Conservation (phyloP, 2,113 vertebrate genomes). For the Rynchops niger region DNA sequence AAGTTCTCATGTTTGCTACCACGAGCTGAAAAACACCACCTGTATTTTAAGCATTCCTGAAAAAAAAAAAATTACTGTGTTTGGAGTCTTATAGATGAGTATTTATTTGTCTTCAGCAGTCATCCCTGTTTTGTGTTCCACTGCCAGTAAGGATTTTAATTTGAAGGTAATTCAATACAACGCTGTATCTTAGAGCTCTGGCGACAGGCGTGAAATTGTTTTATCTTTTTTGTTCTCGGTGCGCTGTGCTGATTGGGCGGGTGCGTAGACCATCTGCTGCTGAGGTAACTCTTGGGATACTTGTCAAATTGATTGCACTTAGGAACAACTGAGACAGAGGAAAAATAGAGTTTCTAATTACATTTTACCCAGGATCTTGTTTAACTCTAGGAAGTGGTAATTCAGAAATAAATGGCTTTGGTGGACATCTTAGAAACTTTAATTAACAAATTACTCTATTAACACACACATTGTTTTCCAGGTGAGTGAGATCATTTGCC, state of each 20-base stretch:
- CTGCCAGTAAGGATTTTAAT: not conserved
- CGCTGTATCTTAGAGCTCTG: not conserved
- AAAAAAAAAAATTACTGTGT: not conserved
- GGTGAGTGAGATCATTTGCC: conserved; percentile 59
- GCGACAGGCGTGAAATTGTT: conserved; percentile 56
- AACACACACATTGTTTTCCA: conserved; percentile 55
- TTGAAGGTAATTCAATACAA: conserved; percentile 59
- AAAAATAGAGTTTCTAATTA: conserved; percentile 52
- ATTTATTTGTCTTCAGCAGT: conserved; percentile 3
- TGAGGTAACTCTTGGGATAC: conserved; percentile 21
- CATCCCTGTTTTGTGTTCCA: not conserved
- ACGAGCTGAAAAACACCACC: not conserved
- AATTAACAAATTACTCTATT: conserved; percentile 71
- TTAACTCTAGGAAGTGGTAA: conserved; percentile 45
- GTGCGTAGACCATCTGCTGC: conserved; percentile 48
- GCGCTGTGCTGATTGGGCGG: conserved; percentile 10
- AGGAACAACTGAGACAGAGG: conserved; percentile 3
- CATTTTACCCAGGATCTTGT: conserved; percentile 20
- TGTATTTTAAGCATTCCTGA: not conserved
- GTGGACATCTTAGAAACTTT: conserved; percentile 57
- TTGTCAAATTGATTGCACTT: conserved; percentile 58
- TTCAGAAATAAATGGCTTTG: conserved; percentile 60
- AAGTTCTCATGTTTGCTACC: not conserved
- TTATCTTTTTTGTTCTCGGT: conserved; percentile 19
- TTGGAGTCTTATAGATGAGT: not conserved